These are phyloP conservation scores for Timema cristinae DNA, from an alignment of 2,888 invertebrate species.

Conservation along the genomic window DNA sequence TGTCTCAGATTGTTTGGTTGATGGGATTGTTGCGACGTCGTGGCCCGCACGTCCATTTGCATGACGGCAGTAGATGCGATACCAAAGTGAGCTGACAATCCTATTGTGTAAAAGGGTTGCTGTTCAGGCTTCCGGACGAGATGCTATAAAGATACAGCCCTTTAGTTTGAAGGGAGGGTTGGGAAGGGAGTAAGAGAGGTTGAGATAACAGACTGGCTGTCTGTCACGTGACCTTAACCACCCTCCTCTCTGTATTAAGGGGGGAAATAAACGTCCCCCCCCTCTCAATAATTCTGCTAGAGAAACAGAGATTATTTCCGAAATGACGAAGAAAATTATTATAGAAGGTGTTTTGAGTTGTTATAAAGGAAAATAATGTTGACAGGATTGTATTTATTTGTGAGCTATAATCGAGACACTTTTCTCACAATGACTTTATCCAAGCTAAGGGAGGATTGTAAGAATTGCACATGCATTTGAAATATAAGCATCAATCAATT, in stretches of 20 bases:
- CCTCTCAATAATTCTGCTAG: not conserved
- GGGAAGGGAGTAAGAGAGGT: conserved; percentile 14
- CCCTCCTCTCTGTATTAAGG: not conserved
- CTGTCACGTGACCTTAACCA: conserved; percentile 16
- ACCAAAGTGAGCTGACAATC: conserved; percentile 6
- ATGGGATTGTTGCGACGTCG: conserved; percentile 12
- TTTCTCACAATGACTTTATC: no score
- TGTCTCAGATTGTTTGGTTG: conserved; percentile 15
- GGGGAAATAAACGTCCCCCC: not conserved
- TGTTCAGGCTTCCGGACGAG: not conserved
- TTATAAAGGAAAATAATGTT: no score
- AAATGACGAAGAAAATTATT: no score
- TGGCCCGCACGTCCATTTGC: not conserved
- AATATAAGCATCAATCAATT: no score
- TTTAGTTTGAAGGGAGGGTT: no score
- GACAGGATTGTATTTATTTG: no score
- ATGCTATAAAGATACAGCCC: conserved; percentile 20
- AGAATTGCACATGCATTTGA: no score
- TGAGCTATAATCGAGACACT: no score
- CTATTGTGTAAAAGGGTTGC: conserved; percentile 19
- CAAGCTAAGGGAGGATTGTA: no score
- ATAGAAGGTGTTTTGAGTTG: no score
- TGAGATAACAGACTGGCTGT: conserved; percentile 18
- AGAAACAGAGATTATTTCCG: no score
- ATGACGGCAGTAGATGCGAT: not conserved